A percentile compares a stretch with the other conserved stretches of the same genome.
Evolutionary conservation across 1,140 invertebrate genomes (phyloP).

Genomic region (Augochlora pura): DNA sequence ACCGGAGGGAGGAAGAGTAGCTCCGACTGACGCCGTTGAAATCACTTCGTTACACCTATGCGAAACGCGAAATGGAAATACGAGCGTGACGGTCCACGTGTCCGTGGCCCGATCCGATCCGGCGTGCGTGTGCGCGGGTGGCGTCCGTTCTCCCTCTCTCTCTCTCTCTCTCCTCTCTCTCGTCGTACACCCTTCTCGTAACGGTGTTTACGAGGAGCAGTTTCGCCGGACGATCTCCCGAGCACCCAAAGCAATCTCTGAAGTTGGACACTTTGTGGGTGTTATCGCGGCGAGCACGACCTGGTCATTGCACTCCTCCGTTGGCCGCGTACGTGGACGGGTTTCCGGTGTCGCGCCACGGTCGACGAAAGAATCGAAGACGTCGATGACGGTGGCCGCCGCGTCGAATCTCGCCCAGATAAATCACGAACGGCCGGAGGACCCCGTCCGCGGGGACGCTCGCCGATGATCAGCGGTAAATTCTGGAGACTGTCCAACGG

Average conservation of each 20-base stretch:
- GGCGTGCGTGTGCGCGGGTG: not conserved
- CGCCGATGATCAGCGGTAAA: too few relatives aligned
- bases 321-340: conserved; percentile 1
- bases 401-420: not conserved
- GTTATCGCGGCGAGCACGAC: conserved; percentile 12
- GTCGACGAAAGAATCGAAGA: not conserved
- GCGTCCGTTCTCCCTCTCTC: not conserved
- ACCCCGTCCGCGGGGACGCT: too few relatives aligned
- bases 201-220: conserved; percentile 34
- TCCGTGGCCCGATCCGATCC: not conserved
- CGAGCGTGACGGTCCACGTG: conserved; percentile 7
- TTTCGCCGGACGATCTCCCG: conserved; percentile 12
- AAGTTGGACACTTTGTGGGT: conserved; percentile 28
- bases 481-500: too few relatives aligned
- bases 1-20: too few relatives aligned
- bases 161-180: too few relatives aligned
- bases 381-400: not conserved
- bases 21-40: conserved; percentile 23
- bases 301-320: conserved; percentile 5
- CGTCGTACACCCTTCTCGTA: conserved; percentile 19
- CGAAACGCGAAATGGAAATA: conserved; percentile 38
- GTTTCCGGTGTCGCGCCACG: not conserved
- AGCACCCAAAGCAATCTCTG: conserved; percentile 14
- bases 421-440: too few relatives aligned
- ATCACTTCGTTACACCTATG: conserved; percentile 55